phyloP scores from a whole-genome alignment of 1,140 invertebrate genomes.

The Neuroterus valhalla region DNA sequence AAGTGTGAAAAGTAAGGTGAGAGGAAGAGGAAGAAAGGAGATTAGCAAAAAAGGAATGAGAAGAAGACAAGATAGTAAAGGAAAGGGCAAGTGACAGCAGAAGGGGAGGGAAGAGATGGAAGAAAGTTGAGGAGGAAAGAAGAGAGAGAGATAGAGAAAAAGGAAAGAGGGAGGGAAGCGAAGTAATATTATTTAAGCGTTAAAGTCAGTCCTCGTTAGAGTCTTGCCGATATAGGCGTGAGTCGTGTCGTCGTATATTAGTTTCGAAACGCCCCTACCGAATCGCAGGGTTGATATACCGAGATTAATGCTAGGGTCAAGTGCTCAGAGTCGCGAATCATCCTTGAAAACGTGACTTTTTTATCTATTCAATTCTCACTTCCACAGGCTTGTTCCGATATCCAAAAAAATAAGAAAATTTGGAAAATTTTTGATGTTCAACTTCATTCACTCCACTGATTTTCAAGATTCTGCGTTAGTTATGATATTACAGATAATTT shows the following conservation, averaged over 20 bases:
- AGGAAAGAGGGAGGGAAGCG: slow-evolving; percentile 34
- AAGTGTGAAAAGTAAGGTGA: no score
- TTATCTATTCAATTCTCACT: slow-evolving; percentile 4
- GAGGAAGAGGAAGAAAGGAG: no score
- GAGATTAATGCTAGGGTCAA: slow-evolving; percentile 62
- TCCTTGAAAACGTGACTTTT: slow-evolving; percentile 4
- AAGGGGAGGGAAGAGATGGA: background rate
- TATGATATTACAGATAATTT: no score
- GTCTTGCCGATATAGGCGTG: slow-evolving; percentile 64
- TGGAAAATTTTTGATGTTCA: no score
- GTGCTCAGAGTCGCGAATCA: slow-evolving; percentile 42
- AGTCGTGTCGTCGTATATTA: slow-evolving; percentile 68
- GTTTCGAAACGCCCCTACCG: slow-evolving; percentile 61
- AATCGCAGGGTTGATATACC: slow-evolving; percentile 56
- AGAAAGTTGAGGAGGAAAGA: background rate
- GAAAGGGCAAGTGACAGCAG: background rate
- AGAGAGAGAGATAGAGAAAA: background rate
- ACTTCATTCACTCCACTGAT: no score
- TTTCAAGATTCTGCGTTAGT: no score
- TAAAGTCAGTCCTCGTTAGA: slow-evolving; percentile 68
- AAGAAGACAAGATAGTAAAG: background rate
- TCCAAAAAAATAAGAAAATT: no score
- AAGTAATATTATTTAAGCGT: slow-evolving; percentile 68
- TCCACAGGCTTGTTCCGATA: background rate
- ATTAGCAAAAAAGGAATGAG: no score